Base-by-base conservation (phyloP, 2,888 invertebrate species). In the Synanthedon formicaeformis region DNA sequence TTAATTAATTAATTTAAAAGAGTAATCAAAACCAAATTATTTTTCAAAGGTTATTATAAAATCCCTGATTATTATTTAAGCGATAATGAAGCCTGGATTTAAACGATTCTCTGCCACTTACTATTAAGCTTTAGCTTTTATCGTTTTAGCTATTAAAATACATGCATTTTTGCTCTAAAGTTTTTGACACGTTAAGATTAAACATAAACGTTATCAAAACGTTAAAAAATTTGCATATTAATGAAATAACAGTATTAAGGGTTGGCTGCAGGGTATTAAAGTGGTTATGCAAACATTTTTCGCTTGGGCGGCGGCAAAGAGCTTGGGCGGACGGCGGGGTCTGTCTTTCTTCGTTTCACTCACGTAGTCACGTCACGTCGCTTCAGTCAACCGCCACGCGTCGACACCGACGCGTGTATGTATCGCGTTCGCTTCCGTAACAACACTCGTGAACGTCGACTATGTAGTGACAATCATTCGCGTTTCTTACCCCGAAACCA, bases 221-320 rank as follows among this genome's bases (percentile, higher is more conserved):
- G 52, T 50, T 54, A 52, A 53, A 51, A 51, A 54, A 60, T 65
- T 67, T 64, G 55, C 67, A 73, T 67, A 70, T 70, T 72, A 69
- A 73, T 67, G 66, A 68, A 71, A 64, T 59, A 69, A 66, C 57
- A 60, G 56, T 66, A 66, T 71, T 67, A 72, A 70, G 71, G 71
- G 61, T 69, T 59, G 55, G 52, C 45, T 54, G 53, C 57, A 52
- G 54, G 51, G 58, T 55, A 58, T 61, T 57, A 58, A 63, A 63
- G 60, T 65, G 63, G 64, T 66, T 69, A 64, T 67, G 66, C 65
- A 72, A 73, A 73, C 64, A 67, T 67, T 66, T 73, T 71, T 70
- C 65, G 65, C 69, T 78, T 76, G 83, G 83, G 84, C 84, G 84
- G 75, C 67, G 70, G 69, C 65, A 45, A 45, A 45, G 45, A 48